Evolutionary conservation across 2,888 invertebrate species (phyloP), one percentile per base, ranked within the genome.

Genomic region (Spialia ferax): DNA sequence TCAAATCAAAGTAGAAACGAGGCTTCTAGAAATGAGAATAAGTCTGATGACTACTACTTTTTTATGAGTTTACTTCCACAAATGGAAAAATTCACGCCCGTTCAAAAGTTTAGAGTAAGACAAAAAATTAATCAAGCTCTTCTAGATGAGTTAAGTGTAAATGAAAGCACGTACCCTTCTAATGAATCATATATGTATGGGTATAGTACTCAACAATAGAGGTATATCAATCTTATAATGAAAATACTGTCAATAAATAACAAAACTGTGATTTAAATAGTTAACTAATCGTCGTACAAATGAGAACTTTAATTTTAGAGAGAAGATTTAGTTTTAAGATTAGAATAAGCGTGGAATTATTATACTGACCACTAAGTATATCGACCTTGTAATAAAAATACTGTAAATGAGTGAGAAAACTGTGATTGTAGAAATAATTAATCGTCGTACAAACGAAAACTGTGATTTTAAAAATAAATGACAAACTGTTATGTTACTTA

Each of bases 11-110:
- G 35, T 66, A 69, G 55, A 70, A 68, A 71, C 67, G 67, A 67
- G 61, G 22, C 18, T 55, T 20, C 18, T 57, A 67, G 55, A n/a
- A 38, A 15, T 38, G 71, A 71, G 54, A 70, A 65, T 67, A 71
- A 72, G 32, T 69, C 71, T 55, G 73, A 73, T 10, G 72, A 73
- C 42, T 71, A 73, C 22, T 57, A 68, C 23, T 70, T 42, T 59
- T 62, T 74, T 42, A 73, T 71, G 70, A 73, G 72, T 63, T 71
- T 73, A 42, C 63, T 74, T 45, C 73, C 71, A 71, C 69, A 75
- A 71, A 72, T 73, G 70, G 71, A 75, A 69, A 65, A 62, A 69
- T 73, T 74, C 54, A 71, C 69, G 15, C 68, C 70, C 8, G 35
- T 72, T 18, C 72, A 73, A 71, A 74, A 70, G 61, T 70, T 71